Conservation (phyloP, 2,888 invertebrate genomes). For the Orchesellides sinensis region DNA sequence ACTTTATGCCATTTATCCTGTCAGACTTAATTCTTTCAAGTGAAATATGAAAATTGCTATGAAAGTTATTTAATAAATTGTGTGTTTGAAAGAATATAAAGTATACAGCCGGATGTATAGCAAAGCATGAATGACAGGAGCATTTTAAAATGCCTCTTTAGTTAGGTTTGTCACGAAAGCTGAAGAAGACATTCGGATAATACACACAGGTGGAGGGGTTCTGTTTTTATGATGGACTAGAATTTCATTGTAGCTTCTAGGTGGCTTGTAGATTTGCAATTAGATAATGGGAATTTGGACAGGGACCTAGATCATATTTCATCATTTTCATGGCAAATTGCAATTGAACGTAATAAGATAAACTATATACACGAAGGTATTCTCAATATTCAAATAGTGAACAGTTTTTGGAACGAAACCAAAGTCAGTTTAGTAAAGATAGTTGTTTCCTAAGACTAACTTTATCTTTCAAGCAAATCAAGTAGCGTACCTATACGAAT, state of each 20-base stretch:
- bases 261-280: conserved; percentile 31
- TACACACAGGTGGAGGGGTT: neutral
- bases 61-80: neutral
- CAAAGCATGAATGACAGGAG: conserved; percentile 21
- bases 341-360: too few species aligned
- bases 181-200: neutral
- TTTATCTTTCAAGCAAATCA: neutral
- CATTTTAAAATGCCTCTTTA: conserved; percentile 30
- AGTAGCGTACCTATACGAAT: neutral
- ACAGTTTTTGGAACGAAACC: neutral
- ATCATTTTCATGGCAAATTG: conserved; percentile 2
- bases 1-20: conserved; percentile 33
- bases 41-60: neutral
- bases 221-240: too few species aligned
- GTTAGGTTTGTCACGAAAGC: conserved; percentile 35
- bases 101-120: neutral
- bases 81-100: conserved; percentile 6
- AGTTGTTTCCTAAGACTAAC: too few species aligned
- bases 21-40: conserved; percentile 35
- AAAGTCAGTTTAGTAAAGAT: too few species aligned
- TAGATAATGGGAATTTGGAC: conserved; percentile 36
- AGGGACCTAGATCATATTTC: conserved; percentile 15
- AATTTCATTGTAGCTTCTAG: too few species aligned
- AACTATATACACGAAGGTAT: too few species aligned
- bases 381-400: neutral